phyloP scores from a whole-genome alignment of 2,113 vertebrate species.

The Herpetotheres cachinnans region DNA sequence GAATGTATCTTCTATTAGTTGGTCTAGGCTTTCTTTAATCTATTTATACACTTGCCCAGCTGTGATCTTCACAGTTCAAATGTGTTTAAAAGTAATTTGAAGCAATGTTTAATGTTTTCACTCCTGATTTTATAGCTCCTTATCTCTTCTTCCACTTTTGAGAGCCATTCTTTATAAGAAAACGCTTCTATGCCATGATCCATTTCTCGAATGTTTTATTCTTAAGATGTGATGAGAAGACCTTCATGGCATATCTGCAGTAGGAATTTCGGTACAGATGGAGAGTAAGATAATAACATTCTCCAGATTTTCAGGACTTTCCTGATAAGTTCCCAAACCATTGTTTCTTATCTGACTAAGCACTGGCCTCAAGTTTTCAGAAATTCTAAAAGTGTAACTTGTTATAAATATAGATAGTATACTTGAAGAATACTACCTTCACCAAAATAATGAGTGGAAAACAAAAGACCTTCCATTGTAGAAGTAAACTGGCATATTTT shows the following conservation, averaged over 20 bases:
- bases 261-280: background rate
- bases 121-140: background rate
- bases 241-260: background rate
- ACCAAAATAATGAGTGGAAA: background rate
- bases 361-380: background rate
- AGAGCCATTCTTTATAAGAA: background rate
- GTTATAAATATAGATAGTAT: background rate
- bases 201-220: background rate
- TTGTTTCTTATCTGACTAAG: background rate
- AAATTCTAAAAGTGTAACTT: background rate
- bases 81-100: background rate
- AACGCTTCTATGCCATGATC: background rate
- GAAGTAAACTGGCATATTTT: background rate
- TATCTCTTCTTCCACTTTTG: background rate
- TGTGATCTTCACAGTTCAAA: background rate
- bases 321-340: background rate
- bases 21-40: background rate
- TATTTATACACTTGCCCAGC: background rate
- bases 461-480: background rate
- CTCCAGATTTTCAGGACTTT: background rate
- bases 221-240: background rate
- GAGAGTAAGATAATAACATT: background rate
- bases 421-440: background rate
- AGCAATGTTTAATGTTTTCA: background rate
- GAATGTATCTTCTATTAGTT: background rate